phyloP scores from a whole-genome alignment of 2,888 invertebrate species.

The Pollenia amentaria region DNA sequence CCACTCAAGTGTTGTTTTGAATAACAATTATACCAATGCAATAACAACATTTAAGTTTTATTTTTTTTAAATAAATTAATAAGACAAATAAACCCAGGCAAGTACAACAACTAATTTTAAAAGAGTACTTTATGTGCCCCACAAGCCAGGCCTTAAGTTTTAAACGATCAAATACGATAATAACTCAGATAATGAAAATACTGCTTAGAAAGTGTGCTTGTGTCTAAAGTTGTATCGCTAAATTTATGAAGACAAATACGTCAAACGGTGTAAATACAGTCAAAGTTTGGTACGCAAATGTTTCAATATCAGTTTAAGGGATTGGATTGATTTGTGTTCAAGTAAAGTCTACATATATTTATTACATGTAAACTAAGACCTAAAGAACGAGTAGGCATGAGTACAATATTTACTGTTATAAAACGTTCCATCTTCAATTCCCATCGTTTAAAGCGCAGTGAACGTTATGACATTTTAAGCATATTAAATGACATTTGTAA shows the following conservation, averaged over 20 bases:
- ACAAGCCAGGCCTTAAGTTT: conserved; percentile 57
- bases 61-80: conserved; percentile 45
- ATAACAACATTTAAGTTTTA: conserved; percentile 26
- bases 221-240: conserved; percentile 22
- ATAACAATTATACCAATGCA: conserved; percentile 53
- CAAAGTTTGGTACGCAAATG: conserved; percentile 62
- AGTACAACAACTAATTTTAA: conserved; percentile 21
- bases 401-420: conserved; percentile 71
- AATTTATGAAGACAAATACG: conserved; percentile 69
- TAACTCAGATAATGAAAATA: conserved; percentile 26
- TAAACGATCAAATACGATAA: conserved; percentile 15
- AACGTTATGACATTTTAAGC: conserved; percentile 64
- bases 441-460: conserved; percentile 9
- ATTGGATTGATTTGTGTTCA: conserved; percentile 38
- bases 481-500: conserved; percentile 69
- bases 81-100: conserved; percentile 33
- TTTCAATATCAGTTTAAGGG: conserved; percentile 57
- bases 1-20: conserved; percentile 47
- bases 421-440: conserved; percentile 42
- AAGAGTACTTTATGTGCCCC: conserved; percentile 28
- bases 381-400: conserved; percentile 9
- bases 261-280: conserved; percentile 55
- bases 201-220: conserved; percentile 23
- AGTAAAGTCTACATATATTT: neutral
- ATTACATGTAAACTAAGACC: neutral